Conservation (phyloP, 2,113 vertebrate genomes). For the Xenopus laevis region DNA sequence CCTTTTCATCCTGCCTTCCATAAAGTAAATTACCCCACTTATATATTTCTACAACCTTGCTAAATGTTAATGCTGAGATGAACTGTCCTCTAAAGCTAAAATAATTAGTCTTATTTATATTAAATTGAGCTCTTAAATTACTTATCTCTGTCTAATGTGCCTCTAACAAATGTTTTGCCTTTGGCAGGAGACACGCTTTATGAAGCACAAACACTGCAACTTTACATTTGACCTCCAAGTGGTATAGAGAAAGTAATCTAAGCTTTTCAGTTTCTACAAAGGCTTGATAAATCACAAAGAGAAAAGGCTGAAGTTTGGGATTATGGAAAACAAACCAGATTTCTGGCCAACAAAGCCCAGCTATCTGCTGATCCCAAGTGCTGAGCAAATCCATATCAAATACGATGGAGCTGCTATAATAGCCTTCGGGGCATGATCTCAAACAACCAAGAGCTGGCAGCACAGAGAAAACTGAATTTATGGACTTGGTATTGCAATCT, state of each 20-base stretch:
- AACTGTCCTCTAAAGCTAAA: too few relatives aligned
- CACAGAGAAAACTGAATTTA: constrained; percentile 69
- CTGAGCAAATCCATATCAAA: constrained; percentile 49
- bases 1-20: too few relatives aligned
- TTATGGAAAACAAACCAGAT: constrained; percentile 62
- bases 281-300: constrained; percentile 66
- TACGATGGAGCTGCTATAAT: constrained; percentile 48
- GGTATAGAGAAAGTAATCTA: constrained; percentile 52
- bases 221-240: constrained; percentile 50
- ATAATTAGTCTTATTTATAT: too few relatives aligned
- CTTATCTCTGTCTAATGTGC: too few relatives aligned
- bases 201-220: neutral
- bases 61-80: too few relatives aligned
- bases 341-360: constrained; percentile 25
- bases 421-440: constrained; percentile 26
- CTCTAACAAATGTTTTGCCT: too few relatives aligned
- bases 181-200: too few relatives aligned
- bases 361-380: constrained; percentile 20
- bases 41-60: too few relatives aligned
- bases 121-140: too few relatives aligned
- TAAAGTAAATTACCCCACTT: too few relatives aligned
- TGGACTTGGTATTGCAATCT: constrained; percentile 71
- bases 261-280: constrained; percentile 54
- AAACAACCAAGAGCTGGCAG: constrained; percentile 57
- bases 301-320: constrained; percentile 56